phyloP scores from a whole-genome alignment of 2,888 invertebrate species.

The Athetis lepigone region DNA sequence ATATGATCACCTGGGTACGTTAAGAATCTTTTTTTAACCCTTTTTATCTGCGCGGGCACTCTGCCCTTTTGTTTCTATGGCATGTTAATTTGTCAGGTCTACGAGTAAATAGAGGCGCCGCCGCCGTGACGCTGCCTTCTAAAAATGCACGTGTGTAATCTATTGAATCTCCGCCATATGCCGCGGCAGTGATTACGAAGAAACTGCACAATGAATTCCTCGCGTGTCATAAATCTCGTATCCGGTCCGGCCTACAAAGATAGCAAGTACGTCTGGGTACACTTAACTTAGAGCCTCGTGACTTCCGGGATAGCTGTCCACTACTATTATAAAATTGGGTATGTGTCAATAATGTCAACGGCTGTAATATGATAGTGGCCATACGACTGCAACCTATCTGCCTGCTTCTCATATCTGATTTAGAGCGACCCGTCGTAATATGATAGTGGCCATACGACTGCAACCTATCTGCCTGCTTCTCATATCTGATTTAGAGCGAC shows the following conservation, averaged over 20 bases:
- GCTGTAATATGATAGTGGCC: neutral
- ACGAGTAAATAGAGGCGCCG: slow-evolving; percentile 7
- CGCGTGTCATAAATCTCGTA: slow-evolving; percentile 1
- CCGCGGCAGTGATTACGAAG: neutral
- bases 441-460: slow-evolving; percentile 4
- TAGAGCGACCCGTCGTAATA: neutral
- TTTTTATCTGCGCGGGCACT: neutral
- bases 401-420: slow-evolving; percentile 3
- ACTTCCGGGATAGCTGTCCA: neutral
- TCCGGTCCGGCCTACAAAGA: slow-evolving; percentile 9
- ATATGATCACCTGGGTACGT: slow-evolving; percentile 25
- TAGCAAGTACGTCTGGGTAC: slow-evolving; percentile 28
- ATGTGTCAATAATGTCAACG: slow-evolving; percentile 25
- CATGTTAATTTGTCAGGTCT: slow-evolving; percentile 46
- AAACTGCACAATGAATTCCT: slow-evolving; percentile 14
- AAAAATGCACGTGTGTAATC: slow-evolving; percentile 3
- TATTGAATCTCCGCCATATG: slow-evolving; percentile 15
- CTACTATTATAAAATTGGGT: slow-evolving; percentile 13
- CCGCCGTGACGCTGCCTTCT: slow-evolving; percentile 1
- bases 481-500: slow-evolving; percentile 6
- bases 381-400: slow-evolving; percentile 4
- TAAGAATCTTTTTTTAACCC: neutral
- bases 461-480: slow-evolving; percentile 6
- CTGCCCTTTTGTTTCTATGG: slow-evolving; percentile 34
- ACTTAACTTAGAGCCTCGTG: neutral